Percentiles rank a stretch among this genome's conserved stretches.
Evolutionary conservation across 1,140 invertebrate species (phyloP).

Genomic region (Lordiphosa clarofinis): DNA sequence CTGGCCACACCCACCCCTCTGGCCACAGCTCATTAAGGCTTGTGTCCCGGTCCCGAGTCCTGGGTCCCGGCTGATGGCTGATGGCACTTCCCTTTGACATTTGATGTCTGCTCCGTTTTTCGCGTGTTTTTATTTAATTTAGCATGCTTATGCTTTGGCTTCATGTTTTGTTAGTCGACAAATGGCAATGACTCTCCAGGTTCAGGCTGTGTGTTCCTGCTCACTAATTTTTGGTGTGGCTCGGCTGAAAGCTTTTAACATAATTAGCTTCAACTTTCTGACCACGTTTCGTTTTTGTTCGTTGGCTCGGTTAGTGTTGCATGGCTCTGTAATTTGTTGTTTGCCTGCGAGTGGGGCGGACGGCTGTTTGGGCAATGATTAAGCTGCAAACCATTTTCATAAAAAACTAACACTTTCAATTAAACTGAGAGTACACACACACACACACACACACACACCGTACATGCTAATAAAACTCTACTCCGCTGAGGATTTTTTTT

Average conservation of each 20-base stretch:
- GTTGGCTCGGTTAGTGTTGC: slow-evolving; percentile 71
- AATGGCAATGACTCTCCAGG: slow-evolving; percentile 9
- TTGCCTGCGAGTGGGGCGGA: not conserved
- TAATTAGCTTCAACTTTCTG: slow-evolving; percentile 75
- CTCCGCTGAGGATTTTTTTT: not conserved
- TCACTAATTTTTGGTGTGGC: slow-evolving; percentile 57
- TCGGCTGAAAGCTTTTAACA: slow-evolving; percentile 68
- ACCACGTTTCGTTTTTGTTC: slow-evolving; percentile 74
- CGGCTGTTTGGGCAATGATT: slow-evolving; percentile 35
- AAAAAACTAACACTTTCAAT: slow-evolving; percentile 43
- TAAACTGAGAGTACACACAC: slow-evolving; percentile 21
- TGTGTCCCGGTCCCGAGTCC: slow-evolving; percentile 10
- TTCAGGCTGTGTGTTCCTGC: slow-evolving; percentile 4
- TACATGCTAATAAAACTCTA: slow-evolving; percentile 5
- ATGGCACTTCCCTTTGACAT: slow-evolving; percentile 38
- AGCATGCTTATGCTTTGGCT: slow-evolving; percentile 53
- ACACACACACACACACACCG: not conserved
- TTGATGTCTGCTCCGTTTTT: slow-evolving; percentile 26
- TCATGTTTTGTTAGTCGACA: slow-evolving; percentile 49
- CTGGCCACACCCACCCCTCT: slow-evolving; percentile 3
- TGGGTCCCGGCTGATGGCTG: slow-evolving; percentile 7
- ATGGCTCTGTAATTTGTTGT: slow-evolving; percentile 55
- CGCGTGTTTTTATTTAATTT: slow-evolving; percentile 69
- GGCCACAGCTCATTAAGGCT: slow-evolving; percentile 55
- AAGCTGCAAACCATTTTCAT: slow-evolving; percentile 33